Base-by-base conservation (phyloP, 1,140 invertebrate genomes). In the Heterodera schachtii region DNA sequence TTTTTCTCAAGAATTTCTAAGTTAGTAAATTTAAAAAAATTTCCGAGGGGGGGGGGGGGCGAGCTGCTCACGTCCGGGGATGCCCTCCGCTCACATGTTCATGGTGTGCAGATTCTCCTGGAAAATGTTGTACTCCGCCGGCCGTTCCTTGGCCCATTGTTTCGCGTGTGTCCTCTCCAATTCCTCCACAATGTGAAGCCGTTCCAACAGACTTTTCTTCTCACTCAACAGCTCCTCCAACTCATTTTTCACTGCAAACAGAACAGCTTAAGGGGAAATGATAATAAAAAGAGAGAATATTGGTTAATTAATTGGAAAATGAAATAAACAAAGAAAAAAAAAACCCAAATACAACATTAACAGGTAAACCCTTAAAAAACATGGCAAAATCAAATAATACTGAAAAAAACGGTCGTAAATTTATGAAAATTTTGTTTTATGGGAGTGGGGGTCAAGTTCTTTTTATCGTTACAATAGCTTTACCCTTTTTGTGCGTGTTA, bases 91-190 rank as follows among this genome's bases (percentile, higher is more conserved):
- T 11, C 49, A 78, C 76, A 78, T 46, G 57, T 69, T 44, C 76
- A 78, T 78, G 21, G 8, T 41, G 43, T 78, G 64, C 3, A 78
- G 6, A 47, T 78, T 21, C 21, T 78, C 76, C 69, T 78, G 76
- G 13, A 78, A 78, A n/a, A 78, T 70, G n/a, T 78, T n/a, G 60
- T 41, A 78, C 7, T 78, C 76, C 9, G 16, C 4, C 44, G 76
- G 76, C 69, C 64, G 41, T 43, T 78, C 64, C 47, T 70, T 78
- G 3, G 76, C 76, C 64, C n/a, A 31, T 70, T 78, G 64, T 9
- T 44, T 43, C 60, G 69, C 19, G 47, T 31, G 44, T 11, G 46
- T 21, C 6, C 64, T 49, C 47, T 78, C 76, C 64, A 46, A 47
- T 16, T 78, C 76, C 47, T 78, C 64, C 31, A 78, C 47, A n/a